Conservation (phyloP, 2,797 vertebrate species). For the Spheniscus humboldti region DNA sequence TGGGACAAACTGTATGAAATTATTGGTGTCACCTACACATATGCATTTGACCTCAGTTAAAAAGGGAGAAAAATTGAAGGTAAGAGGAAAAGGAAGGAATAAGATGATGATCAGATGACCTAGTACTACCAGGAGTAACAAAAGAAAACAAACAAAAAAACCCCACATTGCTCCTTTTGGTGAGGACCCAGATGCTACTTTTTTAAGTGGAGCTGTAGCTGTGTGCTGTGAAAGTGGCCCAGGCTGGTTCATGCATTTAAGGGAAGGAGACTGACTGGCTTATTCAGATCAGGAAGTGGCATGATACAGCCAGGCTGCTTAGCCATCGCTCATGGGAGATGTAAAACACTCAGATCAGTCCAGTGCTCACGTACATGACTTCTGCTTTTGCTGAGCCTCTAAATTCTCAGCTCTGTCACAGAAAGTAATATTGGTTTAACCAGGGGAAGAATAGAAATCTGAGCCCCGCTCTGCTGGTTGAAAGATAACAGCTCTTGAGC, state of each 20-base stretch:
- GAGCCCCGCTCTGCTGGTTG: background rate
- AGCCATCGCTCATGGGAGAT: fast-evolving
- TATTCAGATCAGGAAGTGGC: background rate
- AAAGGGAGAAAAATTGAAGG: background rate
- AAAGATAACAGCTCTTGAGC: background rate
- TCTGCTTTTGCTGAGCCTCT: background rate
- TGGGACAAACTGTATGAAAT: constrained; percentile 30
- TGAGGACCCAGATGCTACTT: background rate
- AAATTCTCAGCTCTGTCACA: background rate
- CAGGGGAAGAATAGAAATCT: background rate
- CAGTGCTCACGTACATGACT: background rate
- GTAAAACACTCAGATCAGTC: background rate
- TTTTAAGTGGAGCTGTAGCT: background rate
- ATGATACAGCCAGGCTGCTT: background rate
- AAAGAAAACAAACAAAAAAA: background rate
- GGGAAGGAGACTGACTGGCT: background rate
- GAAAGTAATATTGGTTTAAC: background rate
- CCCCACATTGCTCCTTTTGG: background rate
- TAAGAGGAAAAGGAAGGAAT: background rate
- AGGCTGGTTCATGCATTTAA: background rate
- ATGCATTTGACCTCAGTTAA: constrained; percentile 52
- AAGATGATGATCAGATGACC: background rate
- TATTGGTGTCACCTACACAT: constrained; percentile 44
- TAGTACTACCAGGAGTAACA: background rate
- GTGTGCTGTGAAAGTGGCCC: background rate